Evolutionary conservation across 2,797 vertebrate species (phyloP), one percentile per base, ranked within the genome.

Genomic region (Dromococcyx pavoninus): DNA sequence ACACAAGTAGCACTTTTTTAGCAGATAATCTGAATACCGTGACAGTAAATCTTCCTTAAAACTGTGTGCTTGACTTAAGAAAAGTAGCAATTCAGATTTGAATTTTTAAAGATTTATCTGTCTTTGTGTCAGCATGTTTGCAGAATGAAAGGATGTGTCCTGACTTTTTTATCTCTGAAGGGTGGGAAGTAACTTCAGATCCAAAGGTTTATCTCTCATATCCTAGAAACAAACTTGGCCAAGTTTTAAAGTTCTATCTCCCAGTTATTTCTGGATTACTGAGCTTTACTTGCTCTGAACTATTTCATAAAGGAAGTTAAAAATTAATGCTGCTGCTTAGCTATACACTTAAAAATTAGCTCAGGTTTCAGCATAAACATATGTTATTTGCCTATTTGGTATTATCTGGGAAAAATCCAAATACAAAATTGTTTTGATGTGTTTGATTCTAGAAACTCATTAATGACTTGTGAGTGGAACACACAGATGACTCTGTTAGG

Each of bases 161-260:
- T 92, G 88, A 96, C 83, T 86, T 94, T 94, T 94, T 95, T 78
- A 94, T 91, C 86, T 94, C 83, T 75, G 69, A 88, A 89, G 78
- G 70, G 58, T 79, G 74, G 81, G 69, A 95, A 91, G 61, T 53
- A 87, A 80, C 54, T 90, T 80, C 44, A 77, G 58, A 87, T 81
- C 89, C 79, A 94, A 46, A 86, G 58, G 85, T 76, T 94, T 96
- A 57, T 89, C 76, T 92, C 77, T 74, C 35, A 89, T 61, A 94
- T 78, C 89, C 64, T 84, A 93, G 70, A 93, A 92, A 92, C 32
- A 91, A 94, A 86, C n/a, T 67, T 51, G 73, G 70, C 85, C 91
- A 97, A 92, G 73, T 92, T 91, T 96, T 93, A n/a, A 50, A 86
- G 30, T 60, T 72, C 76, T 89, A 28, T 92, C 62, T 86, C 64